Percentiles rank a stretch among this genome's conserved stretches.
phyloP scores from a whole-genome alignment of 1,140 invertebrate genomes.

The Drosophila tristis region DNA sequence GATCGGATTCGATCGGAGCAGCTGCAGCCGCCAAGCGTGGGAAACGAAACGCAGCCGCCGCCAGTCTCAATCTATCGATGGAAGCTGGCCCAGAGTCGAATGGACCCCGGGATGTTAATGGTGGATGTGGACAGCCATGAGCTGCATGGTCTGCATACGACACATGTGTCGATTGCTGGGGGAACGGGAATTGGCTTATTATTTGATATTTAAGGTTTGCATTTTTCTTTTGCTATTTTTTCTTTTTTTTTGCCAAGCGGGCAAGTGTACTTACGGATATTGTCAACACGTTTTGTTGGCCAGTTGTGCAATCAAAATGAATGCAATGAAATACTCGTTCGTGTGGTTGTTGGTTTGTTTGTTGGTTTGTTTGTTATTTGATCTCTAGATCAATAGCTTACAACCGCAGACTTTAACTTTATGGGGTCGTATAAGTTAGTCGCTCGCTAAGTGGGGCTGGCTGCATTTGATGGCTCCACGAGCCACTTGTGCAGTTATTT shows the following conservation, averaged over 20 bases:
- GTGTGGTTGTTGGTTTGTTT: background rate
- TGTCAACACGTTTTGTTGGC: constrained; percentile 8
- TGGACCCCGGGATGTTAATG: background rate
- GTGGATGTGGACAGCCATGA: constrained; percentile 32
- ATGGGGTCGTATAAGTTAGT: constrained; percentile 36
- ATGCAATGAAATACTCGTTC: background rate
- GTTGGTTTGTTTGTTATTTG: constrained; percentile 20
- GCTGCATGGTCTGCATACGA: constrained; percentile 25
- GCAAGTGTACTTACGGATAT: constrained; percentile 30
- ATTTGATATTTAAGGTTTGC: constrained; percentile 42
- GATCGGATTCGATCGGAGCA: constrained; percentile 36
- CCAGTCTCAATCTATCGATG: background rate
- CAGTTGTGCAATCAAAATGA: constrained; percentile 34
- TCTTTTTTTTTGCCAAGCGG: background rate
- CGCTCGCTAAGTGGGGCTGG: constrained; percentile 9
- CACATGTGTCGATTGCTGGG: constrained; percentile 27
- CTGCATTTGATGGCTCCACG: constrained; percentile 20
- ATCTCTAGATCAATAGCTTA: constrained; percentile 49
- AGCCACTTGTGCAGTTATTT: constrained; percentile 65
- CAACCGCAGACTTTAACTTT: constrained; percentile 8
- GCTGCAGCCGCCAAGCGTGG: constrained; percentile 49
- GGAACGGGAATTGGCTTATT: constrained; percentile 21
- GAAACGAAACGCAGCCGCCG: constrained; percentile 19
- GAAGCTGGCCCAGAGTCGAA: background rate
- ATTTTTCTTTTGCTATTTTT: constrained; percentile 13